phyloP scores from a whole-genome alignment of 2,797 vertebrate genomes.

The Yasuhikotakia modesta region DNA sequence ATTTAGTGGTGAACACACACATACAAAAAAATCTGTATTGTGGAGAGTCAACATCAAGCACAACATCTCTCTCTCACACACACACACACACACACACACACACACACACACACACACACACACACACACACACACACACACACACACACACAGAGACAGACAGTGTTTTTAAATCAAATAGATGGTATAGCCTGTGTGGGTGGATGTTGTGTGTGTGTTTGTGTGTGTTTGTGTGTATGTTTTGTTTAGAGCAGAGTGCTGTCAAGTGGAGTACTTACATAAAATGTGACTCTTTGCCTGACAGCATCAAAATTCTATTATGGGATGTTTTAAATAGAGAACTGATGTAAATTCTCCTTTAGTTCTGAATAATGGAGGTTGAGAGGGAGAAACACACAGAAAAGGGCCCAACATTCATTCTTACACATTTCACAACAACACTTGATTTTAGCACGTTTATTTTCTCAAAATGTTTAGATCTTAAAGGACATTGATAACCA shows the following conservation, averaged over 20 bases:
- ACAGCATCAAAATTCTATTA: conserved; percentile 17
- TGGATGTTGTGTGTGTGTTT: conserved; percentile 19
- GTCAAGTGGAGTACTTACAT: conserved; percentile 33
- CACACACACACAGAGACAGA: no score
- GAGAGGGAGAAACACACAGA: neutral
- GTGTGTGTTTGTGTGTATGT: conserved; percentile 15
- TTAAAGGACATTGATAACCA: no score
- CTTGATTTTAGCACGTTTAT: no score
- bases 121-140: no score
- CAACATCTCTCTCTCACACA: neutral
- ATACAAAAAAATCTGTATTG: neutral
- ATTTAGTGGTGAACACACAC: conserved; percentile 5
- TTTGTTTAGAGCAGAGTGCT: conserved; percentile 29
- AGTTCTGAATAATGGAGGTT: conserved; percentile 18
- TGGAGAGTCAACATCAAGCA: neutral
- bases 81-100: neutral
- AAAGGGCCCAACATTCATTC: neutral
- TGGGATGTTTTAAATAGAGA: conserved; percentile 21
- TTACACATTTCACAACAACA: neutral
- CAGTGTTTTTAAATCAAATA: conserved; percentile 35
- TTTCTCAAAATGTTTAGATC: neutral
- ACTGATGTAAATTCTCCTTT: conserved; percentile 10
- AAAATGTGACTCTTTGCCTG: conserved; percentile 31
- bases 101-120: no score
- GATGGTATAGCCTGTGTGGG: conserved; percentile 25